These are phyloP conservation scores for Colistium nudipinnis DNA, from an alignment of 2,113 vertebrate genomes.

Conservation along the genomic window DNA sequence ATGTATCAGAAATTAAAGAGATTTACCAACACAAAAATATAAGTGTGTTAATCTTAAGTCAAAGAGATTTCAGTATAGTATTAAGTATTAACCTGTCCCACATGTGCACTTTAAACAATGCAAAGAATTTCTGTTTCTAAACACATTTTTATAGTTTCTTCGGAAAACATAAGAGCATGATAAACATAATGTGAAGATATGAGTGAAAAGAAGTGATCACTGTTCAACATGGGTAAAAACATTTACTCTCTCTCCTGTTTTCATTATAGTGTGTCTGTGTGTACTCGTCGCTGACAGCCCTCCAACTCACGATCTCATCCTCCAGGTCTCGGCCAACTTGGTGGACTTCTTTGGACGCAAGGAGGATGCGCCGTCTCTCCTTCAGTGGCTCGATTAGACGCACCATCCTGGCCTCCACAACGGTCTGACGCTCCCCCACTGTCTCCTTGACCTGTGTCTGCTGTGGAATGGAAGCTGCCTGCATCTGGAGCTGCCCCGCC, in stretches of 20 bases:
- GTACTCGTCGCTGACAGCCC: neutral
- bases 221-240: too few relatives aligned
- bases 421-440: conserved; percentile 82
- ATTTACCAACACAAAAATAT: neutral
- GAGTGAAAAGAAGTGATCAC: neutral
- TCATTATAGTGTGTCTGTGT: neutral
- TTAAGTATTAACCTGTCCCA: too few relatives aligned
- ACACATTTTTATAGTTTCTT: too few relatives aligned
- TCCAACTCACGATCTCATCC: conserved; percentile 88
- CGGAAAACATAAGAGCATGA: too few relatives aligned
- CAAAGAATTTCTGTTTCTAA: too few relatives aligned
- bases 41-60: neutral
- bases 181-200: neutral
- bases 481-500: conserved; percentile 87
- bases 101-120: too few relatives aligned
- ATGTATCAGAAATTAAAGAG: too few relatives aligned
- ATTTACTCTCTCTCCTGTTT: too few relatives aligned
- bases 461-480: conserved; percentile 85
- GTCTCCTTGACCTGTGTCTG: conserved; percentile 81
- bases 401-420: conserved; percentile 88
- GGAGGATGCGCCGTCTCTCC: conserved; percentile 87
- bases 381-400: conserved; percentile 92
- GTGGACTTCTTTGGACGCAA: conserved; percentile 93
- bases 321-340: conserved; percentile 92
- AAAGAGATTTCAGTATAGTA: too few relatives aligned